Conservation (phyloP, 2,797 vertebrate species). For the Zalophus californianus region DNA sequence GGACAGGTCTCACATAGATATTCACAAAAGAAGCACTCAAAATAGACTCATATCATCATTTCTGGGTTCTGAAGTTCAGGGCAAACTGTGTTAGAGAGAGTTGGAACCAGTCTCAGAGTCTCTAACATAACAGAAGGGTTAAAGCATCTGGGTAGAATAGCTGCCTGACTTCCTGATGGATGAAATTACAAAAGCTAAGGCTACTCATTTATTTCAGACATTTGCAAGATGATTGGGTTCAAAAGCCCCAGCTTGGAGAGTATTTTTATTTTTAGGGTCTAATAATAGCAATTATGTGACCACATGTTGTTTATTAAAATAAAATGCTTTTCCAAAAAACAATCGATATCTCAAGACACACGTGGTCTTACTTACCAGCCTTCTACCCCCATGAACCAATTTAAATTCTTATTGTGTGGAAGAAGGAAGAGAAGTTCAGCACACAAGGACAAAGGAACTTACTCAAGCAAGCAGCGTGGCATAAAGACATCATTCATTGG, state of each 20-base stretch:
- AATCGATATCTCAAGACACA: constrained; percentile 59
- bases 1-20: not conserved
- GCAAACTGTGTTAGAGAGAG: not conserved
- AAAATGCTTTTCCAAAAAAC: constrained; percentile 55
- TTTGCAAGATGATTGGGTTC: not conserved
- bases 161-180: not conserved
- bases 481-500: constrained; percentile 19
- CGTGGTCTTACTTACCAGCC: constrained; percentile 48
- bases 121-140: not conserved
- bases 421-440: not conserved
- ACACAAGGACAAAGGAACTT: not conserved
- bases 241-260: not conserved
- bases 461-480: not conserved
- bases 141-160: not conserved
- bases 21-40: not conserved
- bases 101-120: not conserved
- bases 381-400: not conserved
- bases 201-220: constrained; percentile 43
- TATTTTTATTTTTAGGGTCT: constrained; percentile 62
- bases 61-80: not conserved
- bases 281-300: constrained; percentile 52
- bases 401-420: constrained; percentile 27
- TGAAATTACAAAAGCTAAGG: not conserved
- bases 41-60: not conserved
- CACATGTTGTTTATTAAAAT: constrained; percentile 70